These are phyloP conservation scores for Bubo bubo DNA, from an alignment of 2,113 vertebrate genomes.

Conservation along the genomic window DNA sequence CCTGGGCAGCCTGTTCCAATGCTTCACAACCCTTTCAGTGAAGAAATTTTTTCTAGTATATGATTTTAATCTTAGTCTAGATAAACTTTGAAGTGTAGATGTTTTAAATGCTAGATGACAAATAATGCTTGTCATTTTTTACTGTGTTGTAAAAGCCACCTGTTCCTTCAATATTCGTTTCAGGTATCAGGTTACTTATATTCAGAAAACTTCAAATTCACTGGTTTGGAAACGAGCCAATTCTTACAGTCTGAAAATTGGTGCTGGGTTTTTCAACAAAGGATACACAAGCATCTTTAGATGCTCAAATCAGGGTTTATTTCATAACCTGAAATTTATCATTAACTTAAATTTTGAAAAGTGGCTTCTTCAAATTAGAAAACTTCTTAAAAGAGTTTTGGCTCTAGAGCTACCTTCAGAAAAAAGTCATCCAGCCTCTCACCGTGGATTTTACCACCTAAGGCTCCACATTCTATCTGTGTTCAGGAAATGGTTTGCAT, in stretches of 20 bases:
- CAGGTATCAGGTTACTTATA: neutral
- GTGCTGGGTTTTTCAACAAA: neutral
- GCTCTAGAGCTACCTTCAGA: neutral
- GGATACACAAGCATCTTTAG: neutral
- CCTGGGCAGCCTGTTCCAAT: no score
- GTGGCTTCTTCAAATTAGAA: neutral
- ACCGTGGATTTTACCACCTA: neutral
- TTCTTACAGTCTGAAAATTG: neutral
- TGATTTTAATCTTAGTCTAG: no score
- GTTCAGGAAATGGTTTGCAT: neutral
- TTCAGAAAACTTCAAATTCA: neutral
- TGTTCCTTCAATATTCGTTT: neutral
- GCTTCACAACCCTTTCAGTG: no score
- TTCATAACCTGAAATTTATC: neutral
- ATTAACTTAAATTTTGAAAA: neutral
- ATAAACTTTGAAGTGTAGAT: no score
- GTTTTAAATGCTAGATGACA: no score
- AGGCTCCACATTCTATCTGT: neutral
- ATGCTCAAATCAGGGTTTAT: neutral
- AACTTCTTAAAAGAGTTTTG: neutral
- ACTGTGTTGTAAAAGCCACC: neutral
- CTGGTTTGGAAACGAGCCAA: neutral
- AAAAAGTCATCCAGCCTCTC: neutral
- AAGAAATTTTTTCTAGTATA: no score
- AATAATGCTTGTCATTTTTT: neutral